Evolutionary conservation across 2,888 invertebrate species (phyloP), one percentile per base, ranked within the genome.

Genomic region (Tetragnatha montana): DNA sequence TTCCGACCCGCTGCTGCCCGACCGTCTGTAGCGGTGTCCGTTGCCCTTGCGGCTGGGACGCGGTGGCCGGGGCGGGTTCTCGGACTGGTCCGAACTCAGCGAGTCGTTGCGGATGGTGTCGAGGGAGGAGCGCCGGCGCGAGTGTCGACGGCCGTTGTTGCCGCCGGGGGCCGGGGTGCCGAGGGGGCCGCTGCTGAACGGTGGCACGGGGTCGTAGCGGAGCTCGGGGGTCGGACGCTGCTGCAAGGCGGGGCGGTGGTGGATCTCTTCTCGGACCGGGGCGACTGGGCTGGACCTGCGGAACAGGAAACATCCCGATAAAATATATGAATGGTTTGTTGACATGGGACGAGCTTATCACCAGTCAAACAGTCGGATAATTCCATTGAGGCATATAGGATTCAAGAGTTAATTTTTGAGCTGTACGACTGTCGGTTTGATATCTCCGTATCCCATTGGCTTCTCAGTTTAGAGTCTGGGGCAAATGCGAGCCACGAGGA

Each of bases 1-100:
- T 74, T 99, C 99, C 93, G 97, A 97, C 86, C 97, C 97, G 88
- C 92, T 92, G 76, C 89, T 84, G 19, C 79, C 79, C 14, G 80
- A 75, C 7, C 85, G 60, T 12, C 81, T 84, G 47, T 84, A 69
- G 19, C 89, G 73, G 17, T 71, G 79, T 8, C 78, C 81, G 73
- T 81, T 85, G 21, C 73, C 76, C 50, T 19, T 47, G 50, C 79
- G 83, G 6, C 79, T 79, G 60, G 86, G 89, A 2, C 83, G 75
- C 1, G 81, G 87, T 17, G 76, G 75, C 60, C 81, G 75, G 94
- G 89, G 89, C 74, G 94, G 93, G 92, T 94, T 94, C 91, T 94
- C 94, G 68, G 94, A 94, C 88, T 94, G 95, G 92, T 95, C 95
- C 6, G 94, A 95, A 91, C 94, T 94, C 68, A 95, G 93, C 2